Evolutionary conservation across 2,113 vertebrate species (phyloP).

Genomic region (Colistium nudipinnis): DNA sequence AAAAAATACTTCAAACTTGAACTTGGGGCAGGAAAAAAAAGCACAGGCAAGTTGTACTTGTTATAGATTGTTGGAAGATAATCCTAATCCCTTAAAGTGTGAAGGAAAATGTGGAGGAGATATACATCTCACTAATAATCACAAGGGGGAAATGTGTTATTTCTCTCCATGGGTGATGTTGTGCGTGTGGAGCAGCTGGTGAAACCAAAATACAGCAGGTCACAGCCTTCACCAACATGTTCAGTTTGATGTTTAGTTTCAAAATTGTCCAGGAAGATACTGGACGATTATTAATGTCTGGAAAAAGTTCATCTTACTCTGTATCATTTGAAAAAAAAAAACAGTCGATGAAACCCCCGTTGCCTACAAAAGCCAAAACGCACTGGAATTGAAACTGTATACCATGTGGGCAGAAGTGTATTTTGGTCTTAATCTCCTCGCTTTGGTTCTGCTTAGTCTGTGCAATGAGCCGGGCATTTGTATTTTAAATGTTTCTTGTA

Average conservation of each 20-base stretch:
- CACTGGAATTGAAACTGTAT: neutral
- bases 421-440: slow-evolving; percentile 6
- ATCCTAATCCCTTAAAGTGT: slow-evolving; percentile 18
- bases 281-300: no score
- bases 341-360: slow-evolving; percentile 61
- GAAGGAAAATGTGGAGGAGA: slow-evolving; percentile 2
- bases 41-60: neutral
- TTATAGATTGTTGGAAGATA: neutral
- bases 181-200: no score
- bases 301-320: no score
- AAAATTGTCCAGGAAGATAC: no score
- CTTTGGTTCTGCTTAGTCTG: neutral
- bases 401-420: neutral
- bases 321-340: no score
- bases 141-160: no score
- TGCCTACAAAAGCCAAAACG: slow-evolving; percentile 60
- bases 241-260: no score
- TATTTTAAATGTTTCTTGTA: neutral
- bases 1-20: neutral
- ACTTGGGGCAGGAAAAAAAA: slow-evolving; percentile 4
- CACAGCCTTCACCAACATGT: no score
- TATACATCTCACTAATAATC: neutral
- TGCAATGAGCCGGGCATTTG: slow-evolving; percentile 18
- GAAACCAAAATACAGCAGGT: neutral
- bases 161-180: no score